A percentile compares a stretch with the other conserved stretches of the same genome.
phyloP scores from a whole-genome alignment of 2,113 vertebrate genomes.

The Silurus asotus region DNA sequence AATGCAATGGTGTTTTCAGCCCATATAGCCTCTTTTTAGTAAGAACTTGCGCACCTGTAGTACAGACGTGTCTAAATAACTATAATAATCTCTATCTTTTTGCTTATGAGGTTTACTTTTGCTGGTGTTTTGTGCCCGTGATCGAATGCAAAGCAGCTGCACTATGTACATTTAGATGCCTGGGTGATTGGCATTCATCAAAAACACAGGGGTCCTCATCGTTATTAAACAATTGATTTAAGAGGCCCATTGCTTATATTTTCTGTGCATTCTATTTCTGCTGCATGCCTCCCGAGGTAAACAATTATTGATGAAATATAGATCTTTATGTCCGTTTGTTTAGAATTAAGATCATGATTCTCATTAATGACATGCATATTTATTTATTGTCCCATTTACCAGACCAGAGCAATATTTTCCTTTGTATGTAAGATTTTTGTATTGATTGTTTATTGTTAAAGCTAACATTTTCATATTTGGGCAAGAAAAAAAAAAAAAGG shows the following conservation, averaged over 20 bases:
- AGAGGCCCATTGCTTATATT: not conserved
- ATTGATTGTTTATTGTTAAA: not conserved
- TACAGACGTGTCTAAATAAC: not conserved
- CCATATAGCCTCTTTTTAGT: too few relatives aligned
- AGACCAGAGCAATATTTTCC: not conserved
- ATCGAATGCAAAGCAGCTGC: not conserved
- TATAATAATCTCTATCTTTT: not conserved
- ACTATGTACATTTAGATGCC: not conserved
- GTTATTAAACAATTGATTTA: too few relatives aligned
- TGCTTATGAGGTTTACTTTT: not conserved
- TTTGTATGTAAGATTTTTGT: not conserved
- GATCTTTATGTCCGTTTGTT: too few relatives aligned
- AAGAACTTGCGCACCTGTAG: not conserved
- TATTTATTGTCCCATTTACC: not conserved
- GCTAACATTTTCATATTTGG: not conserved
- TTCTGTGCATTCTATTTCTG: not conserved
- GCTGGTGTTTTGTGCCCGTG: not conserved
- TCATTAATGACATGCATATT: not conserved
- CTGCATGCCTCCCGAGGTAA: not conserved
- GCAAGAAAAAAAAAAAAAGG: not conserved
- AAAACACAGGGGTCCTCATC: not conserved
- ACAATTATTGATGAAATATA: too few relatives aligned
- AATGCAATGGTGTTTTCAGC: too few relatives aligned
- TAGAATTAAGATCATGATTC: not conserved
- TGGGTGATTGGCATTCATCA: not conserved